Percentiles rank a stretch among this genome's conserved stretches.
These are phyloP conservation scores for Agrypnus murinus DNA, from an alignment of 2,888 invertebrate species.

Conservation along the genomic window DNA sequence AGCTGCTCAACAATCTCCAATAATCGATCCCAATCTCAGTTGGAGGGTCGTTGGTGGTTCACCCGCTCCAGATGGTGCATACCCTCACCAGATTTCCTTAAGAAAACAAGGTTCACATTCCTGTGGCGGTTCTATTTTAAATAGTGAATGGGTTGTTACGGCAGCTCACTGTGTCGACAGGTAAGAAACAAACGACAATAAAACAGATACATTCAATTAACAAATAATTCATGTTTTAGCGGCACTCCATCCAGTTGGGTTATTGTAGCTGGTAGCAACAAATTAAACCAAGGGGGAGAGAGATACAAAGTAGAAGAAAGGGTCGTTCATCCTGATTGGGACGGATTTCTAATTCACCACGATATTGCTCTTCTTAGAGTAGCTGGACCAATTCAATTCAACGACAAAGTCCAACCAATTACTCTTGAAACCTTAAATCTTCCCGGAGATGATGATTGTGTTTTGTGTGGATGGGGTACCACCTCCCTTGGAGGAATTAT, in stretches of 20 bases:
- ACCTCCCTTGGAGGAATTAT: constrained; percentile 74
- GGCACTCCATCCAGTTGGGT: neutral
- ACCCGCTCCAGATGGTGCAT: constrained; percentile 7
- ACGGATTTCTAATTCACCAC: constrained; percentile 58
- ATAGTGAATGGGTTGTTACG: constrained; percentile 60
- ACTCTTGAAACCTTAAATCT: neutral
- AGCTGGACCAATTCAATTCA: constrained; percentile 21
- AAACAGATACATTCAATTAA: too few relatives aligned
- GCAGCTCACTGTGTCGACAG: constrained; percentile 40
- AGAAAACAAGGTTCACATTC: constrained; percentile 8
- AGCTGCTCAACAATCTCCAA: neutral
- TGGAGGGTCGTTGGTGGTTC: constrained; percentile 30
- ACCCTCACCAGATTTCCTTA: constrained; percentile 12
- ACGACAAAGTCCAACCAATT: constrained; percentile 11
- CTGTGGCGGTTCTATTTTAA: constrained; percentile 53
- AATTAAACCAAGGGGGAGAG: constrained; percentile 70
- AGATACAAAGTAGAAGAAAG: constrained; percentile 68
- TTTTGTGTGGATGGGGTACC: constrained; percentile 54
- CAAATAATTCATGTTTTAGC: neutral
- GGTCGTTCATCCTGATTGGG: constrained; percentile 71
- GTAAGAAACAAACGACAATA: constrained; percentile 11
- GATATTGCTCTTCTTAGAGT: constrained; percentile 56
- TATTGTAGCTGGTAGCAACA: constrained; percentile 73
- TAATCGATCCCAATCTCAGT: constrained; percentile 3
- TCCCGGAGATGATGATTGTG: constrained; percentile 29